These are phyloP conservation scores for Darevskia mixta DNA, from an alignment of 2,797 vertebrate genomes.

Conservation along the genomic window DNA sequence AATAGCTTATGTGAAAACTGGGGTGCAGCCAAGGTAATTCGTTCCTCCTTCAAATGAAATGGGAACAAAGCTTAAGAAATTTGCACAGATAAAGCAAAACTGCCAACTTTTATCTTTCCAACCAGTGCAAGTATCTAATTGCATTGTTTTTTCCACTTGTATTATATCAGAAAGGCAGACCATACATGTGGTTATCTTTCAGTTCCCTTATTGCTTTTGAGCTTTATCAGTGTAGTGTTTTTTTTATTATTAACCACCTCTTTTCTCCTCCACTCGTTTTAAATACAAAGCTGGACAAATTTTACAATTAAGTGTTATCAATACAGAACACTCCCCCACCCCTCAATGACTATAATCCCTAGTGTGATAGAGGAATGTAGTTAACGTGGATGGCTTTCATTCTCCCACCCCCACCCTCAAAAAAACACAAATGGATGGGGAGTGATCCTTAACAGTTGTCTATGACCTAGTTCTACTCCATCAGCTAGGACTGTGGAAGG, in stretches of 20 bases:
- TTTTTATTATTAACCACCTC: conserved; percentile 5
- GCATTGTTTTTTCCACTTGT: conserved; percentile 5
- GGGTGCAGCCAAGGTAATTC: conserved; percentile 22
- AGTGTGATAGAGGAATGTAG: conserved; percentile 1
- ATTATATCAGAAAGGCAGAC: conserved; percentile 18
- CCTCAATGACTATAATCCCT: neutral
- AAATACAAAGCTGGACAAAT: conserved; percentile 33
- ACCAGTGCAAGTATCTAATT: neutral
- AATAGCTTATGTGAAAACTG: conserved; percentile 11
- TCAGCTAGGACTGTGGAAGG: conserved; percentile 58
- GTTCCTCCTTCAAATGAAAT: conserved; percentile 41
- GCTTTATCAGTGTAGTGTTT: conserved; percentile 39
- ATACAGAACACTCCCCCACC: conserved; percentile 2
- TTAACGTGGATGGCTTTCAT: conserved; percentile 13
- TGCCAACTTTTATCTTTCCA: neutral
- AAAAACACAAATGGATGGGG: conserved; percentile 8
- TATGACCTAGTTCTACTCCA: conserved; percentile 39
- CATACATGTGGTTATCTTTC: neutral
- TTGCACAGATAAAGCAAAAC: neutral
- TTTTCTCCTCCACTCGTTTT: conserved; percentile 25
- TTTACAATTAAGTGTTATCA: conserved; percentile 30
- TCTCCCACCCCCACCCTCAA: neutral
- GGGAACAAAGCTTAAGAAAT: conserved; percentile 28
- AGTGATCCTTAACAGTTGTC: conserved; percentile 17
- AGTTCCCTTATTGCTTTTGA: conserved; percentile 40